phyloP scores from a whole-genome alignment of 2,797 vertebrate genomes.

The Cheirogaleus major region DNA sequence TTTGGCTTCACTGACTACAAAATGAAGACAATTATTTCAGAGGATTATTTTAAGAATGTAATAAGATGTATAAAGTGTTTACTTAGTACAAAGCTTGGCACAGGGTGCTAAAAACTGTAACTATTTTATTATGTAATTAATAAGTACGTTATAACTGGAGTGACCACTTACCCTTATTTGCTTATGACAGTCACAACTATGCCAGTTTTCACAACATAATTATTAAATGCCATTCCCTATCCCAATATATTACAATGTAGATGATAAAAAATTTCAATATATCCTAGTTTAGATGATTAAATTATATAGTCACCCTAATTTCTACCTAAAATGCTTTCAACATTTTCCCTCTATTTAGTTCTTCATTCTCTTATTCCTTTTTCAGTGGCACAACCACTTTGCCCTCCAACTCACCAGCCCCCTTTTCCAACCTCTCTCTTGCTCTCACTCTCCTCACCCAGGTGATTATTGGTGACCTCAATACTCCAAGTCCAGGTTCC shows the following conservation, averaged over 20 bases:
- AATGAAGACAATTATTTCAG: conserved; percentile 18
- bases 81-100: neutral
- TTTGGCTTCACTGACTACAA: conserved; percentile 1
- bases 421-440: neutral
- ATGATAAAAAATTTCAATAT: neutral
- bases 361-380: neutral
- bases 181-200: neutral
- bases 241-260: neutral
- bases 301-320: neutral
- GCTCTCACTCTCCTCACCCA: neutral
- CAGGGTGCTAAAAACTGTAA: neutral
- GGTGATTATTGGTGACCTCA: neutral
- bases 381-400: neutral
- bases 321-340: neutral
- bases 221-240: neutral
- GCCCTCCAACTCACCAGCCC: neutral
- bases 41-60: neutral
- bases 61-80: neutral
- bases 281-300: neutral
- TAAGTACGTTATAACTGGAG: neutral
- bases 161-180: neutral
- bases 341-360: neutral
- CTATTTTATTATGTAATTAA: neutral
- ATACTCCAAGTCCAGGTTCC: neutral
- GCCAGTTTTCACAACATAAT: neutral